phyloP scores from a whole-genome alignment of 2,888 invertebrate species.

The Dysmachus trigonus region DNA sequence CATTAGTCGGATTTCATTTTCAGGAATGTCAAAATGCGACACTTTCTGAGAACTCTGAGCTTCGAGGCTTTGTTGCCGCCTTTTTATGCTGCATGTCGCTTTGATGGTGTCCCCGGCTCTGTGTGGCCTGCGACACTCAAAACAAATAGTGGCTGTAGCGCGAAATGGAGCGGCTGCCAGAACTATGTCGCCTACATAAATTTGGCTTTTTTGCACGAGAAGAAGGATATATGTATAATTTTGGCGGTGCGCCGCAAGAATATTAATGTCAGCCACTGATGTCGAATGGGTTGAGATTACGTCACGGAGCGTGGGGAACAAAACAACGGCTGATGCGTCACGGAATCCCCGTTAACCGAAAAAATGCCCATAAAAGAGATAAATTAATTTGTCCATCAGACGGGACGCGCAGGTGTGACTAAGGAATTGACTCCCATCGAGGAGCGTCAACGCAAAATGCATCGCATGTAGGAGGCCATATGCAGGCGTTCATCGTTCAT shows the following conservation, averaged over 20 bases:
- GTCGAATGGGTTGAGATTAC: background rate
- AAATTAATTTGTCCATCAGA: background rate
- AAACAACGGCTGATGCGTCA: background rate
- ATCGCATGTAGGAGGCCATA: background rate
- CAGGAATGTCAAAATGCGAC: background rate
- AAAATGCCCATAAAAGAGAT: background rate
- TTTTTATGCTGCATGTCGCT: background rate
- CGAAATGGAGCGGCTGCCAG: background rate
- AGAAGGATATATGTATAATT: background rate
- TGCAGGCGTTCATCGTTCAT: background rate
- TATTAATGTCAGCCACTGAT: background rate
- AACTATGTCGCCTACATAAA: background rate
- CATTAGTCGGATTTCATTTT: slow-evolving; percentile 6
- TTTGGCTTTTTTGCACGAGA: background rate
- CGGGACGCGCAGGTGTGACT: background rate
- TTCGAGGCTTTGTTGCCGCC: background rate
- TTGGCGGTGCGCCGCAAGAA: background rate
- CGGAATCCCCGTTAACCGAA: slow-evolving; percentile 6
- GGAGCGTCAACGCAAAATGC: background rate
- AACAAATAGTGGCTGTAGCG: background rate
- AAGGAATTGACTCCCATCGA: background rate
- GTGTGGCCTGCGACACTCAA: background rate
- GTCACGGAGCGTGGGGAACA: background rate
- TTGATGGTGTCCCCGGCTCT: background rate
- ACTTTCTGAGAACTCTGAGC: background rate